Percentiles rank a stretch among this genome's conserved stretches.
phyloP scores from a whole-genome alignment of 2,888 invertebrate genomes.

The Slavum lentiscoides region DNA sequence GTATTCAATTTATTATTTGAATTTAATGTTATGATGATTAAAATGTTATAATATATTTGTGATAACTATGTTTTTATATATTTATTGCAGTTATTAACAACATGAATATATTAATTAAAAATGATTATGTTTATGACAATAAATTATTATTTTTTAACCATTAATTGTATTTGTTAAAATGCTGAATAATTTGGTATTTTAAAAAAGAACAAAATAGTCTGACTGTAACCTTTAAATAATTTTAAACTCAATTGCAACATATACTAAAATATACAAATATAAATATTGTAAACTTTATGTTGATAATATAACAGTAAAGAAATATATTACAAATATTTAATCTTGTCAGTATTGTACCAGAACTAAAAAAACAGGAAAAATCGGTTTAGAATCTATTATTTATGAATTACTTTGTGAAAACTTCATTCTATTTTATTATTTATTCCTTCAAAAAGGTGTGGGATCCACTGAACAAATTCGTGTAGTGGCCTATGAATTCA shows the following conservation, averaged over 20 bases:
- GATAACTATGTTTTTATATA: constrained; percentile 11
- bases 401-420: too few species aligned
- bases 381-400: background rate
- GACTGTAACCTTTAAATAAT: background rate
- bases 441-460: too few species aligned
- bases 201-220: background rate
- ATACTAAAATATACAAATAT: background rate
- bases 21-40: constrained; percentile 9
- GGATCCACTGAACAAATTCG: too few species aligned
- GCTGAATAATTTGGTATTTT: background rate
- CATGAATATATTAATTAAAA: background rate
- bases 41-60: constrained; percentile 14
- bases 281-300: too few species aligned
- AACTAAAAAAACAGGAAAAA: background rate
- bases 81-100: constrained; percentile 14
- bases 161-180: constrained; percentile 14
- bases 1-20: constrained; percentile 5
- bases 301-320: too few species aligned
- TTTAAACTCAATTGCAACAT: background rate
- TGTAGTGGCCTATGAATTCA: too few species aligned
- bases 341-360: background rate
- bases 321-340: background rate
- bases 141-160: constrained; percentile 7
- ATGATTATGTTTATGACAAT: constrained; percentile 10
- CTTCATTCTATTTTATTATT: too few species aligned